A percentile compares a stretch with the other conserved stretches of the same genome.
phyloP scores from a whole-genome alignment of 2,888 invertebrate genomes.

The Lissonota sp. region DNA sequence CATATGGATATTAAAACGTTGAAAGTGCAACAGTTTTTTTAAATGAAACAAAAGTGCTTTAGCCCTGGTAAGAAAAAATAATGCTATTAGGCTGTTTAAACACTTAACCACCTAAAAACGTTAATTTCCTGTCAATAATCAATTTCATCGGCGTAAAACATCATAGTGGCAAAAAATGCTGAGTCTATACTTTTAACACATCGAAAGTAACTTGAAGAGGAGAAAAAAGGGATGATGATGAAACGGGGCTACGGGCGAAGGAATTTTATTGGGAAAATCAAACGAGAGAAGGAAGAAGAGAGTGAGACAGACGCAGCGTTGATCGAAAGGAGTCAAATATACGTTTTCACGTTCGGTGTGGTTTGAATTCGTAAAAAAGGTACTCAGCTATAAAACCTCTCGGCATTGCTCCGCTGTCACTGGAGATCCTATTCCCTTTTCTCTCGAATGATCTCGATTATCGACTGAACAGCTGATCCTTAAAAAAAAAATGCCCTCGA shows the following conservation, averaged over 20 bases:
- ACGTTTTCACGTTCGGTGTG: slow-evolving; percentile 39
- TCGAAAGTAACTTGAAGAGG: slow-evolving; percentile 28
- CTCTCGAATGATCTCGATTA: too few species aligned
- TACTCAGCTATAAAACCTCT: slow-evolving; percentile 42
- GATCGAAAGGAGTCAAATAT: slow-evolving; percentile 25
- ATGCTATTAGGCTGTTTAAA: too few species aligned
- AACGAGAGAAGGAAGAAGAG: slow-evolving; percentile 19
- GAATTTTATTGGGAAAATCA: slow-evolving; percentile 24
- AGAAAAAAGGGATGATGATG: slow-evolving; percentile 2
- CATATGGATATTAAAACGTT: too few species aligned
- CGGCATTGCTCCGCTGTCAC: background rate
- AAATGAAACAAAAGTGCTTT: too few species aligned
- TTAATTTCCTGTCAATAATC: slow-evolving; percentile 32
- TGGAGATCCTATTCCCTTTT: too few species aligned
- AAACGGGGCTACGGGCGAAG: background rate
- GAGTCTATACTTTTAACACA: slow-evolving; percentile 48
- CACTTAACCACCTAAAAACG: slow-evolving; percentile 17
- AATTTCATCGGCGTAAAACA: background rate
- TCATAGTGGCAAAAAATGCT: slow-evolving; percentile 42
- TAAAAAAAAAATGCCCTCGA: too few species aligned
- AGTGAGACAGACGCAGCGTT: slow-evolving; percentile 10
- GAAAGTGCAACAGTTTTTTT: too few species aligned
- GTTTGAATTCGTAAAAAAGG: slow-evolving; percentile 52
- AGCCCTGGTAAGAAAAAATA: too few species aligned
- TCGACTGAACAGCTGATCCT: too few species aligned